Conservation (phyloP, 2,797 vertebrate species). For the Erethizon dorsatum region DNA sequence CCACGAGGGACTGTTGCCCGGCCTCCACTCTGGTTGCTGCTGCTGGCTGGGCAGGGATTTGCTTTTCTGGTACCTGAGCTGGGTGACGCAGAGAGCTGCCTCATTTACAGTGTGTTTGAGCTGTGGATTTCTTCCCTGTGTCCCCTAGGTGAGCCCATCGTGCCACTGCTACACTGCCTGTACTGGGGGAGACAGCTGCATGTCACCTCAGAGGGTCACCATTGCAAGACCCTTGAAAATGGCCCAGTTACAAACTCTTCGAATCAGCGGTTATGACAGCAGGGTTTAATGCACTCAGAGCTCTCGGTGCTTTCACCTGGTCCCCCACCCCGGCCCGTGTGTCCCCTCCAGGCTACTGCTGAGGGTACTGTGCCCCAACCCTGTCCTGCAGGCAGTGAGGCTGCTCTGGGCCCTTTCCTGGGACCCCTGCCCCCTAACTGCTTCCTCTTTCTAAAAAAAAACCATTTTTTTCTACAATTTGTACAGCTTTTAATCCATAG, state of each 20-base stretch:
- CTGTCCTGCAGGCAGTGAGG: not conserved
- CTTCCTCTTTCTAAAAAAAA: conserved; percentile 86
- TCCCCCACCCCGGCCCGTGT: not conserved
- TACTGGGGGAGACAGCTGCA: not conserved
- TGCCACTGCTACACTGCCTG: not conserved
- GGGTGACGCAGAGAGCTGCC: not conserved
- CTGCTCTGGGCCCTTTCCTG: not conserved
- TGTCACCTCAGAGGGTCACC: not conserved
- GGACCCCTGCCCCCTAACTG: conserved; percentile 77
- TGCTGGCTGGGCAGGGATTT: not conserved
- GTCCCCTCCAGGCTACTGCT: not conserved
- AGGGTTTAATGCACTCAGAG: conserved; percentile 68
- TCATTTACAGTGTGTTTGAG: not conserved
- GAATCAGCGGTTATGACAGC: conserved; percentile 2
- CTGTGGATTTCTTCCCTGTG: not conserved
- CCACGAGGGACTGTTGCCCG: not conserved
- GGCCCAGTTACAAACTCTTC: conserved; percentile 67
- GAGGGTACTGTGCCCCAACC: not conserved
- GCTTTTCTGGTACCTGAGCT: not conserved
- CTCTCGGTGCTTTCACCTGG: not conserved
- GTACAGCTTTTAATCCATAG: conserved; percentile 95
- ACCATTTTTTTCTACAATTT: conserved; percentile 90
- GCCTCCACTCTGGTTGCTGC: not conserved
- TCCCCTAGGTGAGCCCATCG: not conserved
- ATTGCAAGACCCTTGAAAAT: not conserved